Conservation (phyloP, 2,113 vertebrate species). For the Emydura subglobosa region DNA sequence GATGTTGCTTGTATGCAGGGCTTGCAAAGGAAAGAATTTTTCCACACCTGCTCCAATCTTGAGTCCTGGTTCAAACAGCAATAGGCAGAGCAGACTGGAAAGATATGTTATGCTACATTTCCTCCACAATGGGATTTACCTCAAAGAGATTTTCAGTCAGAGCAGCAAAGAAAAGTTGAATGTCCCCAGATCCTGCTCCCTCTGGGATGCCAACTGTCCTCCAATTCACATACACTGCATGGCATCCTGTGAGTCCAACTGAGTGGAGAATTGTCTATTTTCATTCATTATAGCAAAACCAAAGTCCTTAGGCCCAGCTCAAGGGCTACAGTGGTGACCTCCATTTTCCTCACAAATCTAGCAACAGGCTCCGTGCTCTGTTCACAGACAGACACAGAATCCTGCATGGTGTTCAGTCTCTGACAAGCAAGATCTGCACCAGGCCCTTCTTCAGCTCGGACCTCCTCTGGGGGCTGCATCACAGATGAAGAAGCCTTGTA, state of each 20-base stretch:
- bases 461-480: neutral
- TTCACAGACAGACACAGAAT: fast-evolving
- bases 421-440: neutral
- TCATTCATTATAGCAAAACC: neutral
- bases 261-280: neutral
- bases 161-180: neutral
- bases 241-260: neutral
- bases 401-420: neutral
- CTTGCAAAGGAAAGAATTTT: neutral
- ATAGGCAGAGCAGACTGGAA: neutral
- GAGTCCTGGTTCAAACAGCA: neutral
- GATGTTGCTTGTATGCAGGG: neutral
- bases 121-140: neutral
- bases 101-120: neutral
- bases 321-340: neutral
- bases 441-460: neutral
- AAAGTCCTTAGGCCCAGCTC: neutral
- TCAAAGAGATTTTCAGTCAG: neutral
- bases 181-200: neutral
- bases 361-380: fast-evolving
- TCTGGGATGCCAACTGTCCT: neutral
- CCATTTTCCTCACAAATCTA: neutral
- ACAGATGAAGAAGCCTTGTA: neutral
- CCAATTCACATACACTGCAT: neutral
- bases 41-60: neutral